Evolutionary conservation across 92 coral and sea anemone genomes (phyloP), one percentile per base, ranked within the genome.

Genomic region (Paragorgia papillata): DNA sequence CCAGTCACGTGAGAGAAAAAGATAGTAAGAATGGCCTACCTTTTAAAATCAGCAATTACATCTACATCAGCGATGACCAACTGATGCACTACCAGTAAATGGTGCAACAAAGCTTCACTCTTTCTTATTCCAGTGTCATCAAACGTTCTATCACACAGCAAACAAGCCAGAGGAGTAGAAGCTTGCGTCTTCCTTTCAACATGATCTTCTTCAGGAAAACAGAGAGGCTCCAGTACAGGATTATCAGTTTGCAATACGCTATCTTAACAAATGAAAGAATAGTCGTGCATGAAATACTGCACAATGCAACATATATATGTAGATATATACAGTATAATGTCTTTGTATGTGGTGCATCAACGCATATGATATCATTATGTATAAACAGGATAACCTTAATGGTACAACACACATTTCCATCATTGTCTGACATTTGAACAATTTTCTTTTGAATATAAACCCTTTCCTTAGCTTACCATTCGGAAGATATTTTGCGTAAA

Each of bases 1-100:
- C n/a, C n/a, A n/a, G n/a, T n/a, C n/a, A n/a, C n/a, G n/a, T n/a
- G n/a, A n/a, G n/a, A n/a, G n/a, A n/a, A n/a, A n/a, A n/a, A n/a
- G n/a, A n/a, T n/a, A n/a, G n/a, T n/a, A 30, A 24, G 13, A 8
- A 29, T 25, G 28, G 18, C 31, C 8, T 68, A 44, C 99, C 99
- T 95, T 77, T 85, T 95, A 64, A 91, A 59, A 66, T 95, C 92
- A 74, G 89, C 85, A 56, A 95, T 90, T 48, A 85, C 90, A 9
- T 88, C 91, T 9, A 91, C 97, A 60, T 95, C 96, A 30, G 97
- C 89, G 35, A 95, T 89, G 57, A 95, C 96, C 10, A 95, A 83
- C 78, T 91, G 97, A 57, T 95, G 99, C 44, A 85, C 89, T 37
- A 91, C 84, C 17, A 95, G 78, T 75, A 95, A 76, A 73, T 95